A percentile compares a stretch with the other conserved stretches of the same genome.
Evolutionary conservation across 2,797 vertebrate genomes (phyloP).

Genomic region (Tinamus major): DNA sequence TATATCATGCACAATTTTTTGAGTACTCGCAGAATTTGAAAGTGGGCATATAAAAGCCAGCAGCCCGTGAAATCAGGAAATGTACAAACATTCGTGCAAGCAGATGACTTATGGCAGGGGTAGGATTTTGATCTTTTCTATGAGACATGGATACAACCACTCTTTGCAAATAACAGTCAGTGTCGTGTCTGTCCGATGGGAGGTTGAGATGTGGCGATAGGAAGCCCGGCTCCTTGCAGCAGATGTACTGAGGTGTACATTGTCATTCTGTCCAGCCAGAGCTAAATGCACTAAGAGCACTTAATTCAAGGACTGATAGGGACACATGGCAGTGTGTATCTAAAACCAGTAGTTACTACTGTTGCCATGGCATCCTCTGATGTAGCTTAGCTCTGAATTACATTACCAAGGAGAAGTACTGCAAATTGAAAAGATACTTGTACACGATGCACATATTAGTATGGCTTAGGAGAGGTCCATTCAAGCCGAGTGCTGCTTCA

Average conservation of each 20-base stretch:
- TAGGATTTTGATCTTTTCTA: not conserved
- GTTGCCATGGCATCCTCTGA: not conserved
- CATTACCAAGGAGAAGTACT: not conserved
- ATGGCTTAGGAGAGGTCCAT: not conserved
- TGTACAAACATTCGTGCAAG: slow-evolving; percentile 1
- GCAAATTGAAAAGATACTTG: not conserved
- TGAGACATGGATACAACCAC: not conserved
- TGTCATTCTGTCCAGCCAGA: not conserved
- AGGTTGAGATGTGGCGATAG: not conserved
- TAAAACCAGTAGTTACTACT: not conserved
- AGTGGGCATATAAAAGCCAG: slow-evolving; percentile 7
- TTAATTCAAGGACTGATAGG: not conserved
- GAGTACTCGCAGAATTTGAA: not conserved
- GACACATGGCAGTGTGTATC: not conserved
- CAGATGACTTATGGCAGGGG: not conserved
- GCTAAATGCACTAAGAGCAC: too few relatives aligned
- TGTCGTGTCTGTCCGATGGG: not conserved
- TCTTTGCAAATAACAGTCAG: not conserved
- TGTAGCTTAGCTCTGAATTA: not conserved
- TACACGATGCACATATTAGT: rapidly evolving
- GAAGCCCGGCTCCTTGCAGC: not conserved
- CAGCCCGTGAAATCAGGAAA: slow-evolving; percentile 20
- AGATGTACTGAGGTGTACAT: not conserved
- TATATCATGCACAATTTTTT: not conserved
- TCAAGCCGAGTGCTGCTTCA: not conserved